Evolutionary conservation across 2,888 invertebrate species (phyloP), one percentile per base, ranked within the genome.

Genomic region (Ichneumon xanthorius): DNA sequence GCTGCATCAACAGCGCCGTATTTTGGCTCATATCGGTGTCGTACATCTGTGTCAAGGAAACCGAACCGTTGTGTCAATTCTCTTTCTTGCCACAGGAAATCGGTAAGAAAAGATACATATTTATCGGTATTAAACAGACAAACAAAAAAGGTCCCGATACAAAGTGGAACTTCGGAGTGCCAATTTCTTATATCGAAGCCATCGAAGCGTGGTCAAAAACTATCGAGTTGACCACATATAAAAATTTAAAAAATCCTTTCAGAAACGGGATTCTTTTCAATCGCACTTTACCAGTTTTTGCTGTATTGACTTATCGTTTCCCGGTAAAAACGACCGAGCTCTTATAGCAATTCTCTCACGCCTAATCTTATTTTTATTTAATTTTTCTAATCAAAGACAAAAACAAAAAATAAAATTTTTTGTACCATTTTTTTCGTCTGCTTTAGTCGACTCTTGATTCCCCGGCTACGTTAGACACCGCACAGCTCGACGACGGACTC

Each of bases 391-490:
- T 30, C 5, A 30, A 30, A 5, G 30, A 30, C n/a, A 30, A 30
- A 30, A 30, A 30, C 5, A 30, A 30, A 5, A 5, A 4, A 5
- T 30, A 22, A 30, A 4, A 30, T 5, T 33, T 37, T 19, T 45
- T 58, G n/a, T 33, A 19, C 16, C 73, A 55, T 65, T 75, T 58
- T 55, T 71, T 55, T 68, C 70, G 77, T 68, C 50, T 84, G 68
- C 37, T 68, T 77, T 55, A 65, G 71, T 65, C 55, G 37, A 50
- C 73, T 70, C 83, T 22, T 50, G 73, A 82, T 73, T 84, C 73
- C 53, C 61, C 72, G 63, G 80, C 76, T 75, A 87, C 82, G 82
- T 88, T 81, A 82, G 86, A 81, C 82, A 80, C 53, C 19, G 73
- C 19, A 37, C 30, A 61, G 40, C 70, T 50, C 63, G 71, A 67